Base-by-base conservation (phyloP, 2,888 invertebrate species). In the Ormyrus labotus region DNA sequence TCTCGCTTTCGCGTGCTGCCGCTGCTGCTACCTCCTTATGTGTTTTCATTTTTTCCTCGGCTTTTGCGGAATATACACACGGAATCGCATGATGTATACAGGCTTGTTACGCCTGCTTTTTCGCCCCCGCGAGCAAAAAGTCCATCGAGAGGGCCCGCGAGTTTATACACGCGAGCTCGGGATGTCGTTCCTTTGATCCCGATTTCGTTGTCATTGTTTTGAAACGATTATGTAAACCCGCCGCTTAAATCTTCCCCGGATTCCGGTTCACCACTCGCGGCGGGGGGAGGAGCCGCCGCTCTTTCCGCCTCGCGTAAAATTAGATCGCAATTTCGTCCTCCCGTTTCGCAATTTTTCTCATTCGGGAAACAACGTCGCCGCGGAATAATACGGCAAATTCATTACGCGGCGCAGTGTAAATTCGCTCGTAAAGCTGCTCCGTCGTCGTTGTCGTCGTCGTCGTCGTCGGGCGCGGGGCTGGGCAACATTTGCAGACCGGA, bases 1-100 rank as follows among this genome's bases (percentile, higher is more conserved):
- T 34, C 34, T 53, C 68, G 55, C 50, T n/a, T 50, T 57, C 57
- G 61, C 19, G 61, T 55, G 60, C 58, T 34, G 34, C 34, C 0
- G 34, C 34, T 0, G 48, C 11, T 34, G 50, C 69, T 11, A 48
- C 0, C 58, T 55, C 68, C 76, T 77, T 77, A 63, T 73, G 53
- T 19, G 48, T 69, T 77, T 73, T 73, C 63, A 64, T 81, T 77
- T 73, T 64, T 77, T 77, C 68, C 10, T 51, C 67, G 19, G 5
- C 58, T 11, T 11, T 50, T 51, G 63, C 63, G 81, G 64, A 34
- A 77, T 64, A 69, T 64, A 73, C 73, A 73, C 34, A 51, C 77
- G 73, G 34, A 34, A 34, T 77, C 68, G 73, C 77, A 57, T 69
- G 77, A 72, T 81, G 81, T 81, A 81, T 77, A 81, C 81, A 81